Conservation (phyloP, 1,140 invertebrate genomes). For the Drosophila nigrodunni region DNA sequence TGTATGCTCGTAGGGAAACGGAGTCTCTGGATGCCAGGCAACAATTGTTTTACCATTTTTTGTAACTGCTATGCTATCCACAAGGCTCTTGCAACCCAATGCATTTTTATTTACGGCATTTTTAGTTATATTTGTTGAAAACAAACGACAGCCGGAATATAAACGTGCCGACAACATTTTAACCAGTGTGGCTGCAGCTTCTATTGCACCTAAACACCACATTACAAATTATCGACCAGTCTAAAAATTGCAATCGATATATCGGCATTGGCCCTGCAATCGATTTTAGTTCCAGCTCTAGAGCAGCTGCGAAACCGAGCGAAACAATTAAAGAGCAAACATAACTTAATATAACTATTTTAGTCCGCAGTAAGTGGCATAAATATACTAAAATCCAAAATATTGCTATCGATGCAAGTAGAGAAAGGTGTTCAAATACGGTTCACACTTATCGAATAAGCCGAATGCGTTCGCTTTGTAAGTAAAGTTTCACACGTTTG, state of each 20-base stretch:
- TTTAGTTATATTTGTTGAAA: constrained; percentile 65
- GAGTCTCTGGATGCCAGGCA: constrained; percentile 93
- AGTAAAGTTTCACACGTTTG: neutral
- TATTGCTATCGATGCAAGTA: neutral
- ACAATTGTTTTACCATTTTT: constrained; percentile 91
- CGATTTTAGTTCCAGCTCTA: neutral
- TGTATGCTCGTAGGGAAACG: constrained; percentile 94
- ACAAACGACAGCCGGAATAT: constrained; percentile 57
- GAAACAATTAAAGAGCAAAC: constrained; percentile 27
- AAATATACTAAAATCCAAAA: neutral
- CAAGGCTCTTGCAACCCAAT: constrained; percentile 69
- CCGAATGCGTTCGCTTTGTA: neutral
- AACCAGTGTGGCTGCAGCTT: constrained; percentile 8
- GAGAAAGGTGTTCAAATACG: no score
- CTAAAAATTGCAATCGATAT: no score
- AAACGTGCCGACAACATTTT: constrained; percentile 73
- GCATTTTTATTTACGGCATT: constrained; percentile 59
- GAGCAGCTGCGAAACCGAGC: constrained; percentile 24
- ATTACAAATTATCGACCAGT: constrained; percentile 5
- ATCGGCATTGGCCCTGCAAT: no score
- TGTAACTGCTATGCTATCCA: constrained; percentile 87
- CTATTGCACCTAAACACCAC: neutral
- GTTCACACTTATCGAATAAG: neutral
- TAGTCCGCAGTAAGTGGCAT: neutral
- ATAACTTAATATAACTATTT: neutral